Base-by-base conservation (phyloP, 2,797 vertebrate genomes). In the Cuculus canorus region DNA sequence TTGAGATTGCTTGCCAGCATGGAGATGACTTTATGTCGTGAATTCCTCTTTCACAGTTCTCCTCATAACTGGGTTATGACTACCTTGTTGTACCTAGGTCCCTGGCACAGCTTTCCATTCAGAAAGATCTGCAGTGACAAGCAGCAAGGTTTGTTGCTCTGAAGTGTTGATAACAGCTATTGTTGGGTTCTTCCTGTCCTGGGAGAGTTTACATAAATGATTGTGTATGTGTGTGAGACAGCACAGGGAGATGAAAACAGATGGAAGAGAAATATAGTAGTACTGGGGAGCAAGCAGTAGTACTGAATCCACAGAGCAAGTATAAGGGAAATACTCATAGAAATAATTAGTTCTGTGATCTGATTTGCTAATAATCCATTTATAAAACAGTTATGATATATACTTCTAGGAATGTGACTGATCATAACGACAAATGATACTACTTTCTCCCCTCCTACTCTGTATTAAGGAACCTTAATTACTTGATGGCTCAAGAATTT, bases 401-500 rank as follows among this genome's bases (percentile, higher is more conserved):
- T 95, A 95, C 88, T 95, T 95, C 88, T 93, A 95, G 91, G 89
- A 96, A 97, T 95, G 95, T 96, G 96, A 94, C 82, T 96, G 94
- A 96, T 97, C 88, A 64, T 59, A 94, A 86, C 5, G 87, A 96
- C 91, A 96, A 95, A 88, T 86, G 91, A 92, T 93, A 90, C 96
- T 96, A 86, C 90, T 96, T 96, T 91, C 95, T 94, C 78, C 77
- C 81, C 88, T 94, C 93, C 94, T 85, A 93, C 76, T 95, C 82
- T 56, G 91, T 93, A 93, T 90, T 84, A 92, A 96, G 95, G 88
- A 97, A 97, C 96, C 91, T 95, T 97, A 97, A 98, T 98, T 97
- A 97, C 96, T 97, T 95, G 96, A 97, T 94, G 97, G 97, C 97
- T 97, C 95, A 97, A 98, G 97, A 97, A 97, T 97, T 97, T 95